phyloP scores from a whole-genome alignment of 2,113 vertebrate species.

The Cyanoramphus novaezelandiae region DNA sequence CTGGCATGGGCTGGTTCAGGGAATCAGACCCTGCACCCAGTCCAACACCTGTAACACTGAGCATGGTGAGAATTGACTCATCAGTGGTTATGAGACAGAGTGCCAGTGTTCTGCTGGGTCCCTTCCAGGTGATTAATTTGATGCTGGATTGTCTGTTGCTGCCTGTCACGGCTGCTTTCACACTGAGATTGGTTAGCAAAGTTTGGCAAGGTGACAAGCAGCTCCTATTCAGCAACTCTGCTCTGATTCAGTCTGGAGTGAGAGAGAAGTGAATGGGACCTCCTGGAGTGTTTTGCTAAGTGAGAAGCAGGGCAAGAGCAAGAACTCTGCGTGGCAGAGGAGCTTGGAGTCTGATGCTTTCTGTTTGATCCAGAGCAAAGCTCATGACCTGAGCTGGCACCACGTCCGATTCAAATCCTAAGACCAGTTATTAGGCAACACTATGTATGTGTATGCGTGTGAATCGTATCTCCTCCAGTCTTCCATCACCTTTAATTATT shows the following conservation, averaged over 20 bases:
- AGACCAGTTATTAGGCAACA: background rate
- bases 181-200: background rate
- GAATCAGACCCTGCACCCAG: background rate
- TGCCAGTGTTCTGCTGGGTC: background rate
- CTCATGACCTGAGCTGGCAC: background rate
- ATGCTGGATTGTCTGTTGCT: background rate
- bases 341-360: background rate
- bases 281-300: background rate
- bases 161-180: background rate
- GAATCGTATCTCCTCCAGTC: background rate
- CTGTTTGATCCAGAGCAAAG: background rate
- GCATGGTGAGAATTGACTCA: background rate
- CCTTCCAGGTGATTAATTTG: constrained; percentile 11
- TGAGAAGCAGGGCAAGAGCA: background rate
- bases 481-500: background rate
- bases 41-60: background rate
- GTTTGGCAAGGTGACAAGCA: constrained; percentile 3
- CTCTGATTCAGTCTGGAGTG: background rate
- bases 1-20: background rate
- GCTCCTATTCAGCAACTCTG: background rate
- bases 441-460: background rate
- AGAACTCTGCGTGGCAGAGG: background rate
- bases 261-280: background rate
- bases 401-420: background rate
- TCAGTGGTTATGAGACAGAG: background rate